Percentiles rank a stretch among this genome's conserved stretches.
These are phyloP conservation scores for Halcyon chelicuti DNA, from an alignment of 2,797 vertebrate species.

Conservation along the genomic window DNA sequence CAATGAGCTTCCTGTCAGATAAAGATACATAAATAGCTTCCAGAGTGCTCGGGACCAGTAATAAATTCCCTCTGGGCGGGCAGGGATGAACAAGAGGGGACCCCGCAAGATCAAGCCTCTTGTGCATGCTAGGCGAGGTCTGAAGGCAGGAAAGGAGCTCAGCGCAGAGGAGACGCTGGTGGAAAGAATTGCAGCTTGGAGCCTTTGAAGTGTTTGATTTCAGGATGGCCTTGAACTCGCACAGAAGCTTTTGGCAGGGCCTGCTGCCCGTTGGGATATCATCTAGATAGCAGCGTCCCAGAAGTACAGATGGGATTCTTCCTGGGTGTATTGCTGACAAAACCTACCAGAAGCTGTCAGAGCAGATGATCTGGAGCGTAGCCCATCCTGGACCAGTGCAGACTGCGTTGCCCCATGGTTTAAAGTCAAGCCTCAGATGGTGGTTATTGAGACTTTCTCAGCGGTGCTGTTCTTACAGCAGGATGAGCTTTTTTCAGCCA, in stretches of 20 bases:
- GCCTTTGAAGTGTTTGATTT: background rate
- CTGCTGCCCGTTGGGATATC: background rate
- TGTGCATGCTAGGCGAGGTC: background rate
- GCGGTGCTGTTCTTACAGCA: background rate
- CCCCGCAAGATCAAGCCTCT: background rate
- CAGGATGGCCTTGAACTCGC: background rate
- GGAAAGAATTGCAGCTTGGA: background rate
- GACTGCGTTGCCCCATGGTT: background rate
- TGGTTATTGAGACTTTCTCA: background rate
- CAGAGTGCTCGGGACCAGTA: background rate
- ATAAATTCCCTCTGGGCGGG: background rate
- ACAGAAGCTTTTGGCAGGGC: background rate
- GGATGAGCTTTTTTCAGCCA: background rate
- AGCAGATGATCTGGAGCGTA: background rate
- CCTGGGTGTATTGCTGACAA: background rate
- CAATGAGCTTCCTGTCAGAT: background rate
- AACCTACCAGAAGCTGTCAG: background rate
- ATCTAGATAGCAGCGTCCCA: background rate
- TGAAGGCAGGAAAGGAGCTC: background rate
- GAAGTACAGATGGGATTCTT: background rate
- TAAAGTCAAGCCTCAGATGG: background rate
- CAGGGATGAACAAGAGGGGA: background rate
- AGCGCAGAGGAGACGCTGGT: background rate
- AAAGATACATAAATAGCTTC: background rate
- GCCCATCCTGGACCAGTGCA: background rate